phyloP scores from a whole-genome alignment of 2,888 invertebrate species.

The Smittia sp. region DNA sequence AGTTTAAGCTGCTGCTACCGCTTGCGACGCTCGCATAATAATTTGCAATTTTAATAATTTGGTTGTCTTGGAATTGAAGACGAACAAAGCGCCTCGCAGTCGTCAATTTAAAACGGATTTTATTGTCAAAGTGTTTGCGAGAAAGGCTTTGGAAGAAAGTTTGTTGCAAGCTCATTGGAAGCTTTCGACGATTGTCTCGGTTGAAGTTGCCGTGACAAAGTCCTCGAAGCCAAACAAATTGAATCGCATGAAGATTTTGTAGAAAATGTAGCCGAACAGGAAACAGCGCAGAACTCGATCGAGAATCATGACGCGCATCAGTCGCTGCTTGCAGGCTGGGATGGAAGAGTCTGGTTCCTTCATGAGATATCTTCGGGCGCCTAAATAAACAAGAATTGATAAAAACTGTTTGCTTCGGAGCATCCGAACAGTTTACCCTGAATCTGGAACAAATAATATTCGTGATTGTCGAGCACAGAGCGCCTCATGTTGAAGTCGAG shows the following conservation, averaged over 20 bases:
- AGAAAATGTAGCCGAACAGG: constrained; percentile 2
- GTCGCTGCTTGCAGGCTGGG: constrained; percentile 11
- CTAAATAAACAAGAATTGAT: constrained; percentile 43
- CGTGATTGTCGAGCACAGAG: constrained; percentile 46
- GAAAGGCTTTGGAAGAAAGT: not conserved
- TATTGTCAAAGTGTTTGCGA: not conserved
- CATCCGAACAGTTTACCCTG: not conserved
- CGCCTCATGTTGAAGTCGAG: not conserved
- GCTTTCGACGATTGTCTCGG: constrained; percentile 1
- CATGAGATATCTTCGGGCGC: constrained; percentile 49
- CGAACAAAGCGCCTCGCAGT: not conserved
- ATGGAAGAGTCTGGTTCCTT: constrained; percentile 46
- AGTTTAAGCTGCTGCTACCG: too few species aligned
- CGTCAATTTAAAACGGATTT: not conserved
- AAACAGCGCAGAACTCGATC: constrained; percentile 3
- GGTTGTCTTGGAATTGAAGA: too few species aligned
- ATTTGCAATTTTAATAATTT: too few species aligned
- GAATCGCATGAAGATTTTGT: not conserved
- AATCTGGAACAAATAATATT: constrained; percentile 47
- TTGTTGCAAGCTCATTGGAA: not conserved
- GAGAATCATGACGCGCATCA: not conserved
- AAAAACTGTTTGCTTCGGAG: not conserved
- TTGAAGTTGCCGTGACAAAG: not conserved
- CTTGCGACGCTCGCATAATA: too few species aligned
- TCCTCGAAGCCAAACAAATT: not conserved